Evolutionary conservation across 2,113 vertebrate species (phyloP), one percentile per base, ranked within the genome.

Genomic region (Platycercus adscitus): DNA sequence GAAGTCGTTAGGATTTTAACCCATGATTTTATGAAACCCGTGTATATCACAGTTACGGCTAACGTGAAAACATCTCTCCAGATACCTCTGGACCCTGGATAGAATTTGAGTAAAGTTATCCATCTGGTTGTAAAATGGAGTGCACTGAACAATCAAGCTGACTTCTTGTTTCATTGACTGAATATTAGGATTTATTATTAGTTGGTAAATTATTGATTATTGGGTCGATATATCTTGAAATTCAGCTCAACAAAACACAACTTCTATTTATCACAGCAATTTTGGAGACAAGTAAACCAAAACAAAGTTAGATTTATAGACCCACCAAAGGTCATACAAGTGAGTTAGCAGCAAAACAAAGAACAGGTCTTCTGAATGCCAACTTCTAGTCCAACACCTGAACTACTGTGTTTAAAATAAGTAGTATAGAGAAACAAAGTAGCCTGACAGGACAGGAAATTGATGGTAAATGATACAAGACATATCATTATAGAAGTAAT

Each of bases 241-340:
- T 91, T 95, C 75, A 92, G 43, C 63, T 94, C 35, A 85, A 72
- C 23, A 89, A 65, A 92, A 64, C 56, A 92, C 29, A 93, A 50
- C 47, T 43, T 61, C 41, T 92, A 86, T 97, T 87, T 69, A 82
- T 88, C 58, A 85, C 49, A 85, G 19, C 17, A 91, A 76, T 85
- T 88, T 94, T 77, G 77, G 63, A 94, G 85, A 81, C 80, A 89
- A 83, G 43, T 55, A 86, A 91, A 90, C 81, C 41, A 46, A 91
- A 93, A 82, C n/a, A 91, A 87, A 94, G 28, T 13, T 43, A 85
- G 79, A 90, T 96, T 93, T 89, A 93, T 93, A 82, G 89, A 88
- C 29, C 14, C 39, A 86, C 43, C 58, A 94, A 93, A 93, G 85
- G 89, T 93, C 91, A 94, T 26, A 63, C 25, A 79, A 90, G 71